Evolutionary conservation across 2,113 vertebrate species (phyloP).

Genomic region (Uropsilus gracilis): DNA sequence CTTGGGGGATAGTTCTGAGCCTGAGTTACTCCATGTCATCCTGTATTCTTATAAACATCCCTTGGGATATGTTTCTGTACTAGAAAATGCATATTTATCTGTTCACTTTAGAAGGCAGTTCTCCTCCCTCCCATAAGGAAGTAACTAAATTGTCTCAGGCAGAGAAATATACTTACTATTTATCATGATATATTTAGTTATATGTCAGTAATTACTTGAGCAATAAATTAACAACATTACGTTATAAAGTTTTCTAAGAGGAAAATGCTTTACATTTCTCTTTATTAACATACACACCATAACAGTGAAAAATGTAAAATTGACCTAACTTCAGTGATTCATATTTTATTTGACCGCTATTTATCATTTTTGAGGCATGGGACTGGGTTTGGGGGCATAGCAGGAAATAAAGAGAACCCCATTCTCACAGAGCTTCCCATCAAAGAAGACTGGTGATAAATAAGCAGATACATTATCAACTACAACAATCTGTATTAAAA

Average conservation of each 20-base stretch:
- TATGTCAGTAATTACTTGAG: not conserved
- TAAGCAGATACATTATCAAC: not conserved
- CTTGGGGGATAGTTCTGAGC: rapidly evolving
- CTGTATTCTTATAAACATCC: not conserved
- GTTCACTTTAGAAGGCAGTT: not conserved
- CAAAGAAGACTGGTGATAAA: not conserved
- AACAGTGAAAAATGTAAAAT: not conserved
- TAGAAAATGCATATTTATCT: not conserved
- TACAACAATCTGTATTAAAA: not conserved
- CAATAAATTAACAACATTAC: not conserved
- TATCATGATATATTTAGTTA: not conserved
- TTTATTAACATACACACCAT: not conserved
- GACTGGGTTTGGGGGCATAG: no score
- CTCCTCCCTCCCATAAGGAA: not conserved
- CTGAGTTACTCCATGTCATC: rapidly evolving
- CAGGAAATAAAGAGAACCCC: no score
- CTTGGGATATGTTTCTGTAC: not conserved
- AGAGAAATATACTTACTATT: not conserved
- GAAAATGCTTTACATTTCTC: not conserved
- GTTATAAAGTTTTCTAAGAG: not conserved
- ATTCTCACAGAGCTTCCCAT: no score
- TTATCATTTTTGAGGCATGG: no score
- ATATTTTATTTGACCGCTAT: not conserved
- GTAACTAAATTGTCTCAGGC: not conserved
- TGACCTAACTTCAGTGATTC: not conserved